phyloP scores from a whole-genome alignment of 2,113 vertebrate genomes.

The Hypanus sabinus region DNA sequence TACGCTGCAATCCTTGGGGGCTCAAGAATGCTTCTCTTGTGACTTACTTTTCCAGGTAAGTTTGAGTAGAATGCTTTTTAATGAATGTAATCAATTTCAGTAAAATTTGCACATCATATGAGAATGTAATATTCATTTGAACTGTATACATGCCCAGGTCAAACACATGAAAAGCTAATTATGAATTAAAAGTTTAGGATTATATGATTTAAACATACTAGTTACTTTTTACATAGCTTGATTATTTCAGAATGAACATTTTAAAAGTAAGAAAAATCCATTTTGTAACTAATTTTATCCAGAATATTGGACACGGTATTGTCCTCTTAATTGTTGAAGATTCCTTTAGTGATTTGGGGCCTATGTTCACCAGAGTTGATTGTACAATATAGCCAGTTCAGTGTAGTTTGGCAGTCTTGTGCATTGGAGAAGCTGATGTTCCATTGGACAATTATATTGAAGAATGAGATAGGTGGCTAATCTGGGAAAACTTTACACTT shows the following conservation, averaged over 20 bases:
- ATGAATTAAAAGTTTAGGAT: background rate
- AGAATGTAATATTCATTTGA: background rate
- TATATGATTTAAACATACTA: background rate
- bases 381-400: background rate
- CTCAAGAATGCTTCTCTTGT: constrained; percentile 85
- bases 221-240: background rate
- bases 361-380: background rate
- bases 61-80: constrained; percentile 14
- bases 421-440: background rate
- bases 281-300: background rate
- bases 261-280: background rate
- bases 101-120: background rate
- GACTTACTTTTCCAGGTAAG: constrained; percentile 86
- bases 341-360: background rate
- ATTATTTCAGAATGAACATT: background rate
- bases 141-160: background rate
- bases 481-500: background rate
- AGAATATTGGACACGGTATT: background rate
- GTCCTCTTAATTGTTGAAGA: background rate
- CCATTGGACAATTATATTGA: background rate
- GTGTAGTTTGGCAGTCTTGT: background rate
- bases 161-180: background rate
- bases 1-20: constrained; percentile 86
- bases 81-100: background rate
- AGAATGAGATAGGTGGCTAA: background rate